These are phyloP conservation scores for Lapara coniferarum DNA, from an alignment of 2,888 invertebrate species.

Conservation along the genomic window DNA sequence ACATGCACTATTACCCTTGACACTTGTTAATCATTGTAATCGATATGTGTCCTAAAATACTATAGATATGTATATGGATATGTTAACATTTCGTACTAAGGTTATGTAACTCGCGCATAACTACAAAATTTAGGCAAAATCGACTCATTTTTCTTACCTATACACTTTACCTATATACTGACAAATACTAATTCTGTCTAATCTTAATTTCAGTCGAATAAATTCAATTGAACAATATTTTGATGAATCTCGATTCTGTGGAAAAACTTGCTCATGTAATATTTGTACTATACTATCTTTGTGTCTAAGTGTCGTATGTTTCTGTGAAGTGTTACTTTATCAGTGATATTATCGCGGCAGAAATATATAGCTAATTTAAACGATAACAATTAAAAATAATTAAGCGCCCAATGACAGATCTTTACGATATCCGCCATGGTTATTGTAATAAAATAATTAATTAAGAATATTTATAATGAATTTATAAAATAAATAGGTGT, in stretches of 20 bases:
- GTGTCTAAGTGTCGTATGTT: constrained; percentile 2
- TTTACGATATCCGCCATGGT: neutral
- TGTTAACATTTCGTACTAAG: no score
- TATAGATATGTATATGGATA: no score
- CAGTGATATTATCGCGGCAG: constrained; percentile 20
- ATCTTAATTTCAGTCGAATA: no score
- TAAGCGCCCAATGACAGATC: constrained; percentile 10
- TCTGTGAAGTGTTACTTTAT: constrained; percentile 20
- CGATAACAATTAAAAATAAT: constrained; percentile 20
- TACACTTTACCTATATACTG: no score
- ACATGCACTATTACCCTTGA: constrained; percentile 42
- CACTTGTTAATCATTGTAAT: constrained; percentile 30
- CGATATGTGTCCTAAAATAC: no score
- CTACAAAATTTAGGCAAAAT: no score
- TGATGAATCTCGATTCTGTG: neutral
- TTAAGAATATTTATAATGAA: no score
- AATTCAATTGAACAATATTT: neutral
- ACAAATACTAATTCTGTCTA: no score
- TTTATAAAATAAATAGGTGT: neutral
- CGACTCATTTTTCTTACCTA: no score
- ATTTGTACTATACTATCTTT: neutral
- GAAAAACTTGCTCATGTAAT: neutral
- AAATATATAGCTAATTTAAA: constrained; percentile 14
- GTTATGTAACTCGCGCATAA: no score
- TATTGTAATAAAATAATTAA: neutral